phyloP scores from a whole-genome alignment of 2,113 vertebrate species.

The Malurus alboscapulatus region DNA sequence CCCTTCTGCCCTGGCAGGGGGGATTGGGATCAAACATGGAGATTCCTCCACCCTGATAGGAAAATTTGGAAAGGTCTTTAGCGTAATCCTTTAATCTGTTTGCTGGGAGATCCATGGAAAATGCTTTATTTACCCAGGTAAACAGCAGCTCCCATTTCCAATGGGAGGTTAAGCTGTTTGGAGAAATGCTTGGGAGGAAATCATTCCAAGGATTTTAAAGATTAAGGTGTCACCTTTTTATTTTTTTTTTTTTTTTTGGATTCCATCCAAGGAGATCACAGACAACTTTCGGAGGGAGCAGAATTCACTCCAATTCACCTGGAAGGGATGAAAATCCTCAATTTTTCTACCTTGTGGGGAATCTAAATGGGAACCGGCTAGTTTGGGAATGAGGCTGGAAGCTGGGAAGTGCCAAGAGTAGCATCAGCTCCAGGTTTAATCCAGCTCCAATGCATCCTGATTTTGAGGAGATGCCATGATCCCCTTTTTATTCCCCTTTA shows the following conservation, averaged over 20 bases:
- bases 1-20: not conserved
- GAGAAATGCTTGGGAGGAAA: conserved; percentile 80
- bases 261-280: not conserved
- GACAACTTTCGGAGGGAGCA: not conserved
- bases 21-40: not conserved
- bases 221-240: conserved; percentile 63
- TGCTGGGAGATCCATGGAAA: conserved; percentile 28
- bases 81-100: conserved; percentile 64
- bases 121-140: conserved; percentile 75
- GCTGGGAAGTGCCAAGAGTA: not conserved
- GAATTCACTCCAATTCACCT: not conserved
- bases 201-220: conserved; percentile 76
- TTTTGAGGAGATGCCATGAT: not conserved
- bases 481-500: not conserved
- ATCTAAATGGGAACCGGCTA: fast-evolving
- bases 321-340: not conserved
- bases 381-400: not conserved
- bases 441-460: not conserved
- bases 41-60: not conserved
- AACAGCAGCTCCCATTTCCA: conserved; percentile 75
- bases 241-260: not conserved
- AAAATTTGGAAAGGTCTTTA: conserved; percentile 31
- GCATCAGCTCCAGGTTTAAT: fast-evolving
- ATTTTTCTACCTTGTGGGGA: not conserved
- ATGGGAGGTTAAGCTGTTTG: conserved; percentile 83